These are phyloP conservation scores for Quiscalus mexicanus DNA, from an alignment of 2,113 vertebrate genomes.

Conservation along the genomic window DNA sequence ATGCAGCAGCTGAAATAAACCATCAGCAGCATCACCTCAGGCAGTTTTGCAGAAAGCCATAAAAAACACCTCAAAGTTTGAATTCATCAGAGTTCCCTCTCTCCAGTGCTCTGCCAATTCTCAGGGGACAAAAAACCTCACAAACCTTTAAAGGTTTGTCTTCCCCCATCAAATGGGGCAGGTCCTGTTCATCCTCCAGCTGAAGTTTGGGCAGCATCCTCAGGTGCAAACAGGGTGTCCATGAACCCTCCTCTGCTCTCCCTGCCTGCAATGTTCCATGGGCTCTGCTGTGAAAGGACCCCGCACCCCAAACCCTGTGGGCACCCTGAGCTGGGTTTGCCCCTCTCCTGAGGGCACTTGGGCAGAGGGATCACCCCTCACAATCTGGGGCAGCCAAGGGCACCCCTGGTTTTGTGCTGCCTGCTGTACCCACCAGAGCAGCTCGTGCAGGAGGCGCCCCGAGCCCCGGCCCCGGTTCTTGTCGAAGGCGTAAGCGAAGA, in stretches of 20 bases:
- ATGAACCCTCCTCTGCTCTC: neutral
- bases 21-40: neutral
- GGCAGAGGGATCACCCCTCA: neutral
- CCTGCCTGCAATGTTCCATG: accelerated
- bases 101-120: neutral
- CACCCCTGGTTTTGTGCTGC: accelerated
- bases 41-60: neutral
- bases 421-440: conserved; percentile 87
- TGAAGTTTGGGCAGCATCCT: neutral
- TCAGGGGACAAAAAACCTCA: neutral
- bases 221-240: neutral
- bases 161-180: neutral
- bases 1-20: neutral
- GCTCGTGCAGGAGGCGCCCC: conserved; percentile 91
- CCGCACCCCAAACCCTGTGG: accelerated
- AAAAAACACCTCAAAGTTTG: accelerated
- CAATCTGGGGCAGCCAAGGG: neutral
- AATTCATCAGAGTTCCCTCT: neutral
- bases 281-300: neutral
- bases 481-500: conserved; percentile 97
- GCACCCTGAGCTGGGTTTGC: neutral
- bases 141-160: neutral
- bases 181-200: neutral
- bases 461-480: conserved; percentile 93
- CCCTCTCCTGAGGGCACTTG: neutral